phyloP scores from a whole-genome alignment of 2,113 vertebrate species.

The Phaethornis superciliosus region DNA sequence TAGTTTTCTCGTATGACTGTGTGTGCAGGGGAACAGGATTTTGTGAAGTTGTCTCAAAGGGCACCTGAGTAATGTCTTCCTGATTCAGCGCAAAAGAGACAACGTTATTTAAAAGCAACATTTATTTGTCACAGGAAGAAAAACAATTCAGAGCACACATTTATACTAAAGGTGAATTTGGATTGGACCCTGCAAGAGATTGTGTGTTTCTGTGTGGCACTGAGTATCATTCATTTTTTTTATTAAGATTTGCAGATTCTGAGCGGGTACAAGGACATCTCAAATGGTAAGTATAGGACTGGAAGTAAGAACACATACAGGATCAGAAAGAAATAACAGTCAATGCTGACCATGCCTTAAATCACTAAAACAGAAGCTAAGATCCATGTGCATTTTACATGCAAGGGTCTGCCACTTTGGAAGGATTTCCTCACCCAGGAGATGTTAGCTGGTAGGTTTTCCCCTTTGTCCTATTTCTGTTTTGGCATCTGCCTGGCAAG shows the following conservation, averaged over 20 bases:
- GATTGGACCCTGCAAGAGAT: not conserved
- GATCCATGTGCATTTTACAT: conserved; percentile 17
- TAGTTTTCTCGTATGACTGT: not conserved
- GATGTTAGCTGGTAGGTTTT: not conserved
- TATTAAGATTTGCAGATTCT: conserved; percentile 32
- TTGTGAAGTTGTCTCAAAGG: not conserved
- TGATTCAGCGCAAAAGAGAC: not conserved
- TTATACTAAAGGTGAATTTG: not conserved
- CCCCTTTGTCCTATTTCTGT: not conserved
- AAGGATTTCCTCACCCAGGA: not conserved
- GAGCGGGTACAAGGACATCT: conserved; percentile 1
- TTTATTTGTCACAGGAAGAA: conserved; percentile 59
- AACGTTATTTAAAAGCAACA: not conserved
- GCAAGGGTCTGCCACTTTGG: not conserved
- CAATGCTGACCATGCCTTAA: not conserved
- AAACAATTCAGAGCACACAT: not conserved
- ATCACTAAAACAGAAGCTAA: conserved; percentile 44
- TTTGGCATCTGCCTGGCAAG: not conserved
- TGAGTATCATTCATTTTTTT: not conserved
- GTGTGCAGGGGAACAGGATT: not conserved
- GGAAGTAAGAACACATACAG: not conserved
- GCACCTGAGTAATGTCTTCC: not conserved
- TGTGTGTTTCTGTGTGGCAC: not conserved
- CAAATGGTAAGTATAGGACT: not conserved
- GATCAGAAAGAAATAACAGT: not conserved